Conservation (phyloP, 1,140 invertebrate genomes). For the Aphis craccivora region DNA sequence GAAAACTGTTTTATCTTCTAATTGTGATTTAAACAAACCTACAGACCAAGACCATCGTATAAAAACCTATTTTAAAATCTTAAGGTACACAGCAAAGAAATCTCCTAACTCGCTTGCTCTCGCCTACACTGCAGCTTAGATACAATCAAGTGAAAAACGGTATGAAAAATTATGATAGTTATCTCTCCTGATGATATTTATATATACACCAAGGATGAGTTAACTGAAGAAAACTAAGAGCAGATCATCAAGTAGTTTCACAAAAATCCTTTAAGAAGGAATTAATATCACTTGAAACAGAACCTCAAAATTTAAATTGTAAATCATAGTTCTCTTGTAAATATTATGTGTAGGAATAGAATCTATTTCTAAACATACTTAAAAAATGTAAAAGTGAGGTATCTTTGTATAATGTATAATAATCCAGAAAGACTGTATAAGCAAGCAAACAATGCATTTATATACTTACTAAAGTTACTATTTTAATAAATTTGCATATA, state of each 20-base stretch:
- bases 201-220: neutral
- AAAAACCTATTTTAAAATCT: neutral
- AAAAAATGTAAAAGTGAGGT: too few relatives aligned
- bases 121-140: neutral
- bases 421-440: too few relatives aligned
- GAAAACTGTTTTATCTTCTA: neutral
- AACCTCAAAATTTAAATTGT: too few relatives aligned
- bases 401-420: too few relatives aligned
- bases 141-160: neutral
- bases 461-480: neutral
- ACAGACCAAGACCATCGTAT: neutral
- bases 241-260: constrained; percentile 37
- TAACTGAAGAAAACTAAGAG: neutral
- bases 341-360: too few relatives aligned
- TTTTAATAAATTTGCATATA: neutral
- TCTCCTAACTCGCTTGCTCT: neutral
- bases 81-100: neutral
- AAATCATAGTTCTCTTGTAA: too few relatives aligned
- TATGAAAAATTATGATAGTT: too few relatives aligned
- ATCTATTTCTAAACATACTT: too few relatives aligned
- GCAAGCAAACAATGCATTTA: neutral
- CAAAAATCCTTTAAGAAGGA: neutral
- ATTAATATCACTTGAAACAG: too few relatives aligned
- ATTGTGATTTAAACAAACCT: neutral
- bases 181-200: neutral